A percentile compares a stretch with the other conserved stretches of the same genome.
phyloP scores from a whole-genome alignment of 2,888 invertebrate species.

The Patella ulyssiponensis region DNA sequence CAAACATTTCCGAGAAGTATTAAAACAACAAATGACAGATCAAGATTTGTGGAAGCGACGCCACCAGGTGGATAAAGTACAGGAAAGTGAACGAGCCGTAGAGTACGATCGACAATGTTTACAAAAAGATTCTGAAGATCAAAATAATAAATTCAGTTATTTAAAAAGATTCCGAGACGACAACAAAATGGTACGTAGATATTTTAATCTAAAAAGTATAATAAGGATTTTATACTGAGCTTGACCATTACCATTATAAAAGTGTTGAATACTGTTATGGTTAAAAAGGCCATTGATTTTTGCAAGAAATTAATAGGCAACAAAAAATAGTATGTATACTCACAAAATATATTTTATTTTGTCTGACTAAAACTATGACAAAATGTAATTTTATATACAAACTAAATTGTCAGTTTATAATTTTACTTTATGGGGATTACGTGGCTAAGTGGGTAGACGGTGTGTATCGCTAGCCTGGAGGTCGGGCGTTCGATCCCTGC shows the following conservation, averaged over 20 bases:
- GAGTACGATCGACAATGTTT: slow-evolving; percentile 59
- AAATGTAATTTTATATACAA: too few species aligned
- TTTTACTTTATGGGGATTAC: slow-evolving; percentile 8
- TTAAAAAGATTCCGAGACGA: slow-evolving; percentile 65
- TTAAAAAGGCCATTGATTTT: too few species aligned
- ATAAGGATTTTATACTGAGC: not conserved
- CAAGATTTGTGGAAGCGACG: slow-evolving; percentile 43
- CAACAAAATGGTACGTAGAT: slow-evolving; percentile 63
- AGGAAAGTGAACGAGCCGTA: slow-evolving; percentile 62
- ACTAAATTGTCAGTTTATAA: too few species aligned
- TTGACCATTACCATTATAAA: not conserved
- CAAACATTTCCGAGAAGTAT: slow-evolving; percentile 62
- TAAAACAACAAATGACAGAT: slow-evolving; percentile 69
- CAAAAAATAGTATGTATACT: too few species aligned
- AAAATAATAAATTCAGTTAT: slow-evolving; percentile 55
- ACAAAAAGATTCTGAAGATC: slow-evolving; percentile 54
- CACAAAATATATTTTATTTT: too few species aligned
- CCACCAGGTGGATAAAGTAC: slow-evolving; percentile 47
- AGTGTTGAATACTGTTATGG: not conserved
- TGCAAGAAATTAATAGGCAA: too few species aligned
- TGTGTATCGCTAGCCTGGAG: too few species aligned
- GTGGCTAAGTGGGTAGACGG: too few species aligned
- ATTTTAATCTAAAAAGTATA: not conserved
- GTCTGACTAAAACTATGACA: too few species aligned
- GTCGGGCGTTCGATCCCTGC: too few species aligned